These are phyloP conservation scores for Cepaea hortensis DNA, from an alignment of 2,888 invertebrate genomes.

Conservation along the genomic window DNA sequence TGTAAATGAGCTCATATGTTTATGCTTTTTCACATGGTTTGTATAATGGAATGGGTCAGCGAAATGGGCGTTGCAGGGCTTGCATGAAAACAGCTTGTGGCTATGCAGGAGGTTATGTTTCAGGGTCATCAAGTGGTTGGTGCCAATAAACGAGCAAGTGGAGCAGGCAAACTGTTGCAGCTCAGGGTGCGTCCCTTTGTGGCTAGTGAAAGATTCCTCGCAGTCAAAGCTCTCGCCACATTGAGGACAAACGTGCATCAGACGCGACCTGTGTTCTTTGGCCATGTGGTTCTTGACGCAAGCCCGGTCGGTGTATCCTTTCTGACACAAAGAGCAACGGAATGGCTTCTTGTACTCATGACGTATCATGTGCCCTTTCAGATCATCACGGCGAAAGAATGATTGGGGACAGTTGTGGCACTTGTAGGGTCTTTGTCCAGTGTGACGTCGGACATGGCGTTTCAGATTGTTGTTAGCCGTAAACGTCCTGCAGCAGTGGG, in stretches of 20 bases:
- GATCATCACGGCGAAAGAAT: constrained; percentile 66
- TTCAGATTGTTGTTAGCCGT: constrained; percentile 66
- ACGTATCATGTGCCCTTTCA: constrained; percentile 66
- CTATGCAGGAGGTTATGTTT: constrained; percentile 55
- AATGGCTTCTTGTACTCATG: constrained; percentile 65
- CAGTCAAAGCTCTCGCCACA: constrained; percentile 64
- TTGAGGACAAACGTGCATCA: constrained; percentile 62
- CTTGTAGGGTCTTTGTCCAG: constrained; percentile 63
- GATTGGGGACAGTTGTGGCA: constrained; percentile 61
- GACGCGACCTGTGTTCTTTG: constrained; percentile 60
- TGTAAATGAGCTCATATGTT: constrained; percentile 56
- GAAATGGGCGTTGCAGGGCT: constrained; percentile 59
- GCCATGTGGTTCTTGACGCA: constrained; percentile 62
- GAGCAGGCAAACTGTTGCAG: constrained; percentile 60
- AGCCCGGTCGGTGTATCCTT: constrained; percentile 65
- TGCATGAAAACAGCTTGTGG: constrained; percentile 56
- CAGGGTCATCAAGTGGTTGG: constrained; percentile 59
- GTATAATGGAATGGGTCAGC: constrained; percentile 65
- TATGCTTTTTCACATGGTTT: constrained; percentile 63
- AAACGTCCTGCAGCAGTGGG: constrained; percentile 62
- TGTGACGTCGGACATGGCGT: constrained; percentile 65
- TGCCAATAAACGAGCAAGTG: constrained; percentile 63
- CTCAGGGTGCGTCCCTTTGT: constrained; percentile 64
- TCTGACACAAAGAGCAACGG: constrained; percentile 61
- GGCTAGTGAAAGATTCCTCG: constrained; percentile 56